Conservation (phyloP, 2,113 vertebrate genomes). For the Zootoca vivipara region DNA sequence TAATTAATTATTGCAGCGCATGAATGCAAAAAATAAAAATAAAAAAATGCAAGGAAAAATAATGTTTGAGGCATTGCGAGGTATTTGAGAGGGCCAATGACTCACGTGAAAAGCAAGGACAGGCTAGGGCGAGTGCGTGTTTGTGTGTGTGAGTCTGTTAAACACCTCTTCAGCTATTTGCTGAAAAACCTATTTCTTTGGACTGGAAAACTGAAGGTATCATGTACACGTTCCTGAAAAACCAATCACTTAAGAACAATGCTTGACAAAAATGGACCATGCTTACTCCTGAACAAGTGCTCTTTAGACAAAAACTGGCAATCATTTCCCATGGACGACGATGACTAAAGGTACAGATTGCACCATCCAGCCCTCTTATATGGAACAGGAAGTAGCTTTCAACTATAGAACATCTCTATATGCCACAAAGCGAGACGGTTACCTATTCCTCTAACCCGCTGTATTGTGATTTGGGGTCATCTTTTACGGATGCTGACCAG, state of each 20-base stretch:
- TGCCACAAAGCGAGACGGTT: background rate
- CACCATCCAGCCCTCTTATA: no score
- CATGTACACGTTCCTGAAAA: fast-evolving
- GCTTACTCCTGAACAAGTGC: background rate
- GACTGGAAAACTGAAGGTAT: fast-evolving
- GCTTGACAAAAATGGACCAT: background rate
- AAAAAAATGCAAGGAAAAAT: background rate
- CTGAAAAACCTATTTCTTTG: background rate
- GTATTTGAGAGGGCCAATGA: background rate
- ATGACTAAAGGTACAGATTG: background rate
- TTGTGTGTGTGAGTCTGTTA: background rate
- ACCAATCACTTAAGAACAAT: background rate
- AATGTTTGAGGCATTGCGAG: background rate
- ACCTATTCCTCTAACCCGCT: no score
- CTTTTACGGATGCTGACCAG: background rate
- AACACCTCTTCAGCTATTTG: background rate
- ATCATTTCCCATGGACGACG: background rate
- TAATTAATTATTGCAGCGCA: background rate
- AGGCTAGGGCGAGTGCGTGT: background rate
- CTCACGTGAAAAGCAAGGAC: background rate
- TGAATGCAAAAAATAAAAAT: background rate
- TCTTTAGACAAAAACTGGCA: background rate
- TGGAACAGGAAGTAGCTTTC: background rate
- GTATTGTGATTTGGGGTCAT: background rate
- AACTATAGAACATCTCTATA: background rate